Conservation (phyloP, 1,140 invertebrate genomes). For the Reticulitermes speratus region DNA sequence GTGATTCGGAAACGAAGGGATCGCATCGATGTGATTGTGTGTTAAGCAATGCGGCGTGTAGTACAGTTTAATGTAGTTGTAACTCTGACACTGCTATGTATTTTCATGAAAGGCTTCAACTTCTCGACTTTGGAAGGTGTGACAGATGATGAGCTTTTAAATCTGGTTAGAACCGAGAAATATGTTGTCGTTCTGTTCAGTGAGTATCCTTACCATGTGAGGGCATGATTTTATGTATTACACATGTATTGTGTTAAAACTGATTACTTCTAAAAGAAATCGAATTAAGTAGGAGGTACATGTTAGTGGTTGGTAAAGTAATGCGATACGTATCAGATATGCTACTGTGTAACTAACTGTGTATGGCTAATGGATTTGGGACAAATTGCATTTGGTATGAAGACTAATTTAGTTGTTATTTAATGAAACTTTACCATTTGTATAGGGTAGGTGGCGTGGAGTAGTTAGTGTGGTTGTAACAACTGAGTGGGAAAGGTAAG, state of each 20-base stretch:
- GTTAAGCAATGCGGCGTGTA: background rate
- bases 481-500: no score
- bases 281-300: no score
- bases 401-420: no score
- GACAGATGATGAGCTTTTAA: conserved; percentile 67
- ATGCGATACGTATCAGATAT: no score
- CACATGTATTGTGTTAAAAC: background rate
- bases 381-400: no score
- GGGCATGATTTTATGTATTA: conserved; percentile 24
- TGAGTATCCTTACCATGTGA: conserved; percentile 52
- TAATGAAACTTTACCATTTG: no score
- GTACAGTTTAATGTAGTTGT: background rate
- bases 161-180: conserved; percentile 68
- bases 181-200: conserved; percentile 71
- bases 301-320: no score
- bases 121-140: conserved; percentile 55
- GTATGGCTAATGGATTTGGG: no score
- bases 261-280: no score
- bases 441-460: no score
- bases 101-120: background rate
- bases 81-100: background rate
- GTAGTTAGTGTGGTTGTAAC: no score
- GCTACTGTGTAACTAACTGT: no score
- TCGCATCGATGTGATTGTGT: background rate
- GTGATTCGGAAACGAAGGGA: background rate